phyloP scores from a whole-genome alignment of 2,888 invertebrate genomes.

The Mycalesis mineus region DNA sequence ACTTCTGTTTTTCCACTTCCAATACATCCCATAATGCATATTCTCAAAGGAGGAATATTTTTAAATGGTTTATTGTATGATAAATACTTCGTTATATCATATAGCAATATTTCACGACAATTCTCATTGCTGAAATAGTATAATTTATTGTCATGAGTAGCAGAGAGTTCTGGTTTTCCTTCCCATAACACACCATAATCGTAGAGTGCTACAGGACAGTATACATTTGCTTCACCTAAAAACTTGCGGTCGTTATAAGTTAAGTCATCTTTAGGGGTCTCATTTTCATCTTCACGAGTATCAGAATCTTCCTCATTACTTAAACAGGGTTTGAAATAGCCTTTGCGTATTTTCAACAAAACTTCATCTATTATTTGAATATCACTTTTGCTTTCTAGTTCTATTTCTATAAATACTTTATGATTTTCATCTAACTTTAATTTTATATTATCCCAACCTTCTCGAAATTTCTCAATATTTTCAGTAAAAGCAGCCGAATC shows the following conservation, averaged over 20 bases:
- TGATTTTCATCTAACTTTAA: conserved; percentile 58
- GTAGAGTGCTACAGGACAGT: conserved; percentile 80
- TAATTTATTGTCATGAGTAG: conserved; percentile 72
- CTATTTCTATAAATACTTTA: conserved; percentile 62
- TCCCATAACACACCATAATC: conserved; percentile 77
- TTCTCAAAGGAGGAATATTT: conserved; percentile 68
- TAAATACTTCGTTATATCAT: conserved; percentile 70
- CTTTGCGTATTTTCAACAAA: conserved; percentile 52
- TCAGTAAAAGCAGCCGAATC: conserved; percentile 40
- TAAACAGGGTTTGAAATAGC: conserved; percentile 46
- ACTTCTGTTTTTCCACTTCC: conserved; percentile 76
- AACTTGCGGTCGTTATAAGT: conserved; percentile 51
- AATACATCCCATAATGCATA: conserved; percentile 77
- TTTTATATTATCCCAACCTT: conserved; percentile 60
- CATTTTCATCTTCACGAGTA: conserved; percentile 42
- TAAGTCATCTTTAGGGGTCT: conserved; percentile 41
- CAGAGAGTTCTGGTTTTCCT: conserved; percentile 77
- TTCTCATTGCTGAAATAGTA: conserved; percentile 74
- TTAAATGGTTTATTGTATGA: conserved; percentile 60
- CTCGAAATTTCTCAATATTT: conserved; percentile 54
- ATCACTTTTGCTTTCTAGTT: conserved; percentile 64
- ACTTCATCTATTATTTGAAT: conserved; percentile 57
- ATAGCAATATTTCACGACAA: conserved; percentile 68
- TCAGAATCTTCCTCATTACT: conserved; percentile 45
- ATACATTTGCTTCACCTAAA: conserved; percentile 78